These are phyloP conservation scores for Sminthurinus aureus DNA, from an alignment of 2,888 invertebrate species.

Conservation along the genomic window DNA sequence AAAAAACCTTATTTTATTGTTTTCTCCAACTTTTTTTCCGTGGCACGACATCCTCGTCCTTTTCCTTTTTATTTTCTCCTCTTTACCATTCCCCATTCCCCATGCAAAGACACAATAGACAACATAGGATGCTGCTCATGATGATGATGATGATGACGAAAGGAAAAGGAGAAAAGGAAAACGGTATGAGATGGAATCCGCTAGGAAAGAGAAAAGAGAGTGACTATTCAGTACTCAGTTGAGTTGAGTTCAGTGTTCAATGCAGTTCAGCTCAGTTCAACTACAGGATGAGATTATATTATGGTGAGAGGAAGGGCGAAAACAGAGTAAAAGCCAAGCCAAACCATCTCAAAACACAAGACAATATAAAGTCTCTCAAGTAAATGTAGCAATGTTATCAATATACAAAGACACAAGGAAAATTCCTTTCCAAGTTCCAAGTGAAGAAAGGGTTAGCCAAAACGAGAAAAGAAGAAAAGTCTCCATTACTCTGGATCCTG, in stretches of 20 bases:
- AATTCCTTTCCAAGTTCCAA: slow-evolving; percentile 9
- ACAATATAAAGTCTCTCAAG: not conserved
- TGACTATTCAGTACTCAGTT: not conserved
- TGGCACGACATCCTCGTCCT: slow-evolving; percentile 17
- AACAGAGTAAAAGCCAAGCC: not conserved
- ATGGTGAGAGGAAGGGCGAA: slow-evolving; percentile 16
- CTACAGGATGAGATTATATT: slow-evolving; percentile 16
- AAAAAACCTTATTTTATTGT: slow-evolving; percentile 49
- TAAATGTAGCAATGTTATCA: not conserved
- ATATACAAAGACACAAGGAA: not conserved
- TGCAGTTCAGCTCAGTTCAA: not conserved
- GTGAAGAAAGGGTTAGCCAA: slow-evolving; percentile 23
- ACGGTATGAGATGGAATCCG: slow-evolving; percentile 7
- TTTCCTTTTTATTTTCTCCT: slow-evolving; percentile 8
- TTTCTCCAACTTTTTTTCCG: slow-evolving; percentile 45
- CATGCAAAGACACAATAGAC: slow-evolving; percentile 13
- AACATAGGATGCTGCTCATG: not conserved
- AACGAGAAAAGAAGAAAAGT: not conserved
- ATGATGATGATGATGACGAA: not conserved
- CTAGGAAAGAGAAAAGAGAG: slow-evolving; percentile 7
- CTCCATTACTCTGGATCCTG: not conserved
- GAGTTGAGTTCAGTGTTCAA: too few relatives aligned
- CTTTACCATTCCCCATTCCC: not conserved
- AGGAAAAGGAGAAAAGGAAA: slow-evolving; percentile 33
- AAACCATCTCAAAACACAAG: too few relatives aligned